Percentiles rank a stretch among this genome's conserved stretches.
These are phyloP conservation scores for Orestias chungarensis DNA, from an alignment of 2,797 vertebrate species.

Conservation along the genomic window DNA sequence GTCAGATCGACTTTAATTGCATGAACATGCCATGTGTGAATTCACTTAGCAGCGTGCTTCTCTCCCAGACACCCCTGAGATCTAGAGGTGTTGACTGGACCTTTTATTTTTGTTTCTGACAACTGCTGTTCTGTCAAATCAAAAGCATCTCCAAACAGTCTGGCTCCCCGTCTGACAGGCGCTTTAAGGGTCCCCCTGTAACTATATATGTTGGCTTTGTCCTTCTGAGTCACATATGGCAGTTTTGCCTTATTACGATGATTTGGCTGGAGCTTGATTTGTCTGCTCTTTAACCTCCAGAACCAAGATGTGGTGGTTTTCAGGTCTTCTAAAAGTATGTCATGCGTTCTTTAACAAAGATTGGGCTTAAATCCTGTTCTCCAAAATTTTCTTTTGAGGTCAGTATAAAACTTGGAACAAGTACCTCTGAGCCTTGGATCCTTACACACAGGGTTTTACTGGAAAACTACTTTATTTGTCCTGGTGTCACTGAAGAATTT, in stretches of 20 bases:
- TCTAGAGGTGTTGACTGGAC: conserved; percentile 51
- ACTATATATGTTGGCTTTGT: conserved; percentile 54
- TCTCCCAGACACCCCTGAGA: conserved; percentile 57
- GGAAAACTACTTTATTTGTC: conserved; percentile 62
- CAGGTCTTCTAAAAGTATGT: conserved; percentile 25
- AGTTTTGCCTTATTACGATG: conserved; percentile 42
- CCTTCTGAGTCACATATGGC: conserved; percentile 18
- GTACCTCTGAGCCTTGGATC: conserved; percentile 37
- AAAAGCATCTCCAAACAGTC: conserved; percentile 33
- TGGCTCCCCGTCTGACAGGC: conserved; percentile 37
- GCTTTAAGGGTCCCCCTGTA: conserved; percentile 32
- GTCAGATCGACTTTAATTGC: neutral
- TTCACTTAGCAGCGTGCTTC: conserved; percentile 33
- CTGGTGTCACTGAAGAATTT: conserved; percentile 47
- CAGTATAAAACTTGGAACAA: conserved; percentile 38
- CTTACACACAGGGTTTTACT: conserved; percentile 31
- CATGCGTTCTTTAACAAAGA: conserved; percentile 14
- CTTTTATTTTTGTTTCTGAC: conserved; percentile 29
- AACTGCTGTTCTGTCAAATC: conserved; percentile 37
- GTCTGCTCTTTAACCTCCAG: conserved; percentile 20
- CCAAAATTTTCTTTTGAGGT: conserved; percentile 29
- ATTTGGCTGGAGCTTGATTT: conserved; percentile 38
- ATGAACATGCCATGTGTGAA: conserved; percentile 40
- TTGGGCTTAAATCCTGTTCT: conserved; percentile 20
- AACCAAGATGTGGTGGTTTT: conserved; percentile 8